Evolutionary conservation across 2,888 invertebrate species (phyloP), one percentile per base, ranked within the genome.

Genomic region (Entomobrya proxima): DNA sequence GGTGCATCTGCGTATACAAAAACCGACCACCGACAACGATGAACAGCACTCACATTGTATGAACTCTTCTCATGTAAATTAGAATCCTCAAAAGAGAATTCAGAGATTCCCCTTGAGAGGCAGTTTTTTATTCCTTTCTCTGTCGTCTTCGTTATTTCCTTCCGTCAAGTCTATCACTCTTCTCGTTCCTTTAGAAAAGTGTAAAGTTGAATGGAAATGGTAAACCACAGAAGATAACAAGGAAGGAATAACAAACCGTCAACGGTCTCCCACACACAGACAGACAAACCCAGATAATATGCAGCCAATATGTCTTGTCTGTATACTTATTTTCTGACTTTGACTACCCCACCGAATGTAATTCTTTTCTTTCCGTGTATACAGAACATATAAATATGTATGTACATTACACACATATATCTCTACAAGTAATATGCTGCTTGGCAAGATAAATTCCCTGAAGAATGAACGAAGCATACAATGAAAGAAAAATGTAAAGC

Each of bases 1-100:
- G n/a, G 55, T 27, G 21, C 7, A 9, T 9, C 11, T 27, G 55
- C 27, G 0, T 55, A 55, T 24, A 2, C 18, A n/a, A 52, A n/a
- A 18, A 52, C 7, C 21, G 44, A 7, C 13, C 47, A 24, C 6
- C 27, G 9, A 72, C 72, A 44, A 40, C 11, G 15, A 27, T 2
- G 15, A 72, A 72, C 18, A 47, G 47, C 13, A 24, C 24, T 5
- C 32, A 35, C 15, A 35, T 35, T 52, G 75, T 75, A 35, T 75
- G 75, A 75, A 21, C 47, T 74, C 35, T 21, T 74, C 50, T 81
- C 81, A 81, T 81, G 81, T 81, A 74, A 74, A 74, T 74, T 81
- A 74, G 74, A 72, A 58, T 61, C 13, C 69, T 30, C 72, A 72
- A 18, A 67, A 80, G 52, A 30, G 55, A 24, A 50, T 74, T 32